Evolutionary conservation across 2,888 invertebrate genomes (phyloP).

Genomic region (Chydorus sphaericus): DNA sequence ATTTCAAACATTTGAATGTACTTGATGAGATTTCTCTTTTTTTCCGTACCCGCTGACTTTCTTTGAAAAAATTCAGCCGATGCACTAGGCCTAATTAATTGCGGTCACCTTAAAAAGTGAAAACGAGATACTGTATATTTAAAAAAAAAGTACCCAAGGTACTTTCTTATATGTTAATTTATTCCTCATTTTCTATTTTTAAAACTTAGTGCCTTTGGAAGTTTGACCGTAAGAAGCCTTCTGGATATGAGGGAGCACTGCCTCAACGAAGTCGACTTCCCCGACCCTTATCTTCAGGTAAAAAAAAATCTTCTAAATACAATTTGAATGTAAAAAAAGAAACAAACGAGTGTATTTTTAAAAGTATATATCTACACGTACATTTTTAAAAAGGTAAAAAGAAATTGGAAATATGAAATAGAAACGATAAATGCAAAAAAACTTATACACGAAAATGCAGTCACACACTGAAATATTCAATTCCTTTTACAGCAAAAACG

Average conservation of each 20-base stretch:
- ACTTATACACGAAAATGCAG: not conserved
- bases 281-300: constrained; percentile 59
- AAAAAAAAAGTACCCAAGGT: too few relatives aligned
- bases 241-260: constrained; percentile 85
- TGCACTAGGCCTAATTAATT: too few relatives aligned
- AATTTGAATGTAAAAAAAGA: not conserved
- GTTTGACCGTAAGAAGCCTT: constrained; percentile 73
- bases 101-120: too few relatives aligned
- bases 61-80: too few relatives aligned
- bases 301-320: constrained; percentile 20
- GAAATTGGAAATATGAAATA: too few relatives aligned
- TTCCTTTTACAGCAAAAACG: constrained; percentile 54
- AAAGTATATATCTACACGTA: too few relatives aligned
- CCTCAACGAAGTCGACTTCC: constrained; percentile 77
- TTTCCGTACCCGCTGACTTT: too few relatives aligned
- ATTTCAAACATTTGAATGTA: too few relatives aligned
- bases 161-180: constrained; percentile 13
- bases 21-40: too few relatives aligned
- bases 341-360: not conserved
- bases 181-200: constrained; percentile 11
- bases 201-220: constrained; percentile 49
- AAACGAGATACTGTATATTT: too few relatives aligned
- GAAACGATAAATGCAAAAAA: too few relatives aligned
- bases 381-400: too few relatives aligned
- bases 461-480: not conserved